Evolutionary conservation across 2,113 vertebrate species (phyloP).

Genomic region (Heterotis niloticus): DNA sequence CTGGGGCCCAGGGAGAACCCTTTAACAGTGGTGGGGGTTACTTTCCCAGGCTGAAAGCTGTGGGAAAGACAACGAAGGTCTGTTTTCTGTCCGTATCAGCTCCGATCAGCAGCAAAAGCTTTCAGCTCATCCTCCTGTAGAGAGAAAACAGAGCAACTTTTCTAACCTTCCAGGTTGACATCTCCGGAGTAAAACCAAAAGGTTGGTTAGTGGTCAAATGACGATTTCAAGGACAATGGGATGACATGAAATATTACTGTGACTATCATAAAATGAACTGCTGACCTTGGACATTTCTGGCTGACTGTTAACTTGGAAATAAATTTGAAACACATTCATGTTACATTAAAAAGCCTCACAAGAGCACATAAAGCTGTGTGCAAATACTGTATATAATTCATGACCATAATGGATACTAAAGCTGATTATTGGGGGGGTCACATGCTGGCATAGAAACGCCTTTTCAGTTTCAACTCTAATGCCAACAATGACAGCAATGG

Average conservation of each 20-base stretch:
- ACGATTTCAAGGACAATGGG: not conserved
- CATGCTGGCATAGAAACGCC: too few species aligned
- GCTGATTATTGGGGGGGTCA: too few species aligned
- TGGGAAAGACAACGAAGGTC: not conserved
- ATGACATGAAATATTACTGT: not conserved
- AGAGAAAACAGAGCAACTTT: not conserved
- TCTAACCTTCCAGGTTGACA: not conserved
- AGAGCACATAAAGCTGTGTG: too few species aligned
- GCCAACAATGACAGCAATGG: too few species aligned
- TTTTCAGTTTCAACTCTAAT: too few species aligned
- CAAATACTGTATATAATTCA: too few species aligned
- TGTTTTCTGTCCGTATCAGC: conserved; percentile 1
- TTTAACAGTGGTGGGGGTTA: not conserved
- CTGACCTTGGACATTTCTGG: not conserved
- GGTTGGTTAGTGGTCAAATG: not conserved
- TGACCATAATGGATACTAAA: too few species aligned
- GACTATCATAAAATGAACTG: not conserved
- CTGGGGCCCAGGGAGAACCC: not conserved
- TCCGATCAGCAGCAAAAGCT: not conserved
- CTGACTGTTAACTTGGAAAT: too few species aligned
- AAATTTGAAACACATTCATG: too few species aligned
- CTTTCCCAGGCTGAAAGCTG: not conserved
- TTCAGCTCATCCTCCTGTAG: not conserved
- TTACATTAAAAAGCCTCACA: too few species aligned
- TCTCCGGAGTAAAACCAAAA: not conserved